A percentile compares a stretch with the other conserved stretches of the same genome.
phyloP scores from a whole-genome alignment of 1,140 invertebrate genomes.

The Odontomachus brunneus region DNA sequence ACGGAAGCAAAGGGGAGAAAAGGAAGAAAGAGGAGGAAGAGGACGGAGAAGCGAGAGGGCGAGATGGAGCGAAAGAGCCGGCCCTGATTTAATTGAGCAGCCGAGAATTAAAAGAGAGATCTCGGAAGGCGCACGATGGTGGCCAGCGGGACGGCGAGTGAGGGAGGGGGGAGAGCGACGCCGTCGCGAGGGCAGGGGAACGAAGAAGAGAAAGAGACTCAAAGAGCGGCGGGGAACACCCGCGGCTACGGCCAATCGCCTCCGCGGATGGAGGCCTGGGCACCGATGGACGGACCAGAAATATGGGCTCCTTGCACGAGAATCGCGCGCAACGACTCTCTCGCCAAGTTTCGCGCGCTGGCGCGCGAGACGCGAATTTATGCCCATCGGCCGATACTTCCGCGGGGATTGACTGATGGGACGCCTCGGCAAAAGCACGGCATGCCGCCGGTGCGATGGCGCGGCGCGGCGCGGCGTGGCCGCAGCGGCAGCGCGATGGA shows the following conservation, averaged over 20 bases:
- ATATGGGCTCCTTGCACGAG: conserved; percentile 76
- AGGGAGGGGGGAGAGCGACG: conserved; percentile 49
- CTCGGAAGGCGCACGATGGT: conserved; percentile 53
- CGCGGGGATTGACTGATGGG: conserved; percentile 67
- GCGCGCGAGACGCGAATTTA: conserved; percentile 58
- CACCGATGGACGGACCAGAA: conserved; percentile 73
- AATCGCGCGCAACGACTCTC: conserved; percentile 68
- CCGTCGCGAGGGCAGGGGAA: conserved; percentile 43
- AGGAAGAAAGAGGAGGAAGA: not conserved
- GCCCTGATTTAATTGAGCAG: conserved; percentile 83
- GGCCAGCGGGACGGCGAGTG: conserved; percentile 18
- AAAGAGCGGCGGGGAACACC: conserved; percentile 73
- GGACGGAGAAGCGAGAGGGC: not conserved
- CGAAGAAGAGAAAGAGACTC: conserved; percentile 54
- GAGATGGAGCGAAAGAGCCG: conserved; percentile 57
- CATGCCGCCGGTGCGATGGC: conserved; percentile 21
- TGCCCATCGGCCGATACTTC: conserved; percentile 64
- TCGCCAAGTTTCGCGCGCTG: conserved; percentile 66
- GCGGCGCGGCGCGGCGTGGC: conserved; percentile 1
- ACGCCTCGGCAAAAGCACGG: conserved; percentile 40
- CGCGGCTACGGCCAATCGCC: conserved; percentile 74
- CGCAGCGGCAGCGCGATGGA: conserved; percentile 36
- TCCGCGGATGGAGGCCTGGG: conserved; percentile 67
- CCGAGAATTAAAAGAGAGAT: conserved; percentile 74
- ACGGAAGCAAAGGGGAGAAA: conserved; percentile 63